Evolutionary conservation across 2,888 invertebrate species (phyloP), one percentile per base, ranked within the genome.

Genomic region (Agriotes lineatus): DNA sequence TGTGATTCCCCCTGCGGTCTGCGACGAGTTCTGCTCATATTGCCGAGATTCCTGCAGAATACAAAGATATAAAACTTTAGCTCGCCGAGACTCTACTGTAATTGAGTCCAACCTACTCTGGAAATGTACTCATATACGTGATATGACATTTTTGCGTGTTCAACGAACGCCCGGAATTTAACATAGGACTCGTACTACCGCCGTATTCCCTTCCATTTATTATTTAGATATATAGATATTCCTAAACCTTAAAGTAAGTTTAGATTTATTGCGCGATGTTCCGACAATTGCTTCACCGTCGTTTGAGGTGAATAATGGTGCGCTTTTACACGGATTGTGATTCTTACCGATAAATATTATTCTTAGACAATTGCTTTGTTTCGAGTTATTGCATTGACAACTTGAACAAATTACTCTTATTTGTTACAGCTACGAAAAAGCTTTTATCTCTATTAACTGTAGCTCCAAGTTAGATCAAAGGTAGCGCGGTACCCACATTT

Each of bases 231-330:
- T 64, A 68, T 66, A 48, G 62, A 54, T 57, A 33, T 16, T 63
- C 48, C 42, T 67, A 61, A 52, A 61, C 48, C 48, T 48, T 71
- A 67, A 72, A 69, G 66, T 48, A 48, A 48, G 25, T 48, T 57
- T 67, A 73, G 74, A 77, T 77, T 77, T 77, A 77, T 77, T 72
- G 70, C 64, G 42, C 48, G 73, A 68, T 71, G 73, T 76, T 77
- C 73, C 64, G 74, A 73, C 76, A 77, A 76, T 76, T 76, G 77
- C 48, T 48, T 25, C 12, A 48, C 20, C 48, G 25, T 72, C 75
- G 76, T 75, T 75, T 56, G 67, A 76, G 75, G 74, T 78, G 76
- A 78, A 75, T 77, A 76, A 78, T 76, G 48, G 76, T 62, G 39
- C 66, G 70, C 74, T 76, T 72, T 74, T 70, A 50, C 60, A 76